These are phyloP conservation scores for Drosophila kikkawai DNA, from an alignment of 1,140 invertebrate genomes.

Conservation along the genomic window DNA sequence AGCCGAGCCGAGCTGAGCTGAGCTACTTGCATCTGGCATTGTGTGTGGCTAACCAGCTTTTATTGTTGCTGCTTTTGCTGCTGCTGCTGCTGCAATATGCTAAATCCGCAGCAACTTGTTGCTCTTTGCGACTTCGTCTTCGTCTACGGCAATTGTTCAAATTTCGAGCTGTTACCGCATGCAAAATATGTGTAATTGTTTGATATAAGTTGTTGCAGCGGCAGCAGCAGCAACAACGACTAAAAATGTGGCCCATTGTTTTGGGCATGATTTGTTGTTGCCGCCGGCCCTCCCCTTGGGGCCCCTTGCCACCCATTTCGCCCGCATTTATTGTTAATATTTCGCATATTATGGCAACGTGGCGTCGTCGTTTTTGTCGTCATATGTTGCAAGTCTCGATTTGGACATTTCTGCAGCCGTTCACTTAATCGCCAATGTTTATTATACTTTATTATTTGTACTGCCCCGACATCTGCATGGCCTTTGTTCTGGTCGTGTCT, in stretches of 20 bases:
- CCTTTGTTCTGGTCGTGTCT: slow-evolving; percentile 67
- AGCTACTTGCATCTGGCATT: slow-evolving; percentile 38
- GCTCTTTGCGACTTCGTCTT: slow-evolving; percentile 37
- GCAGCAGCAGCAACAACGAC: slow-evolving; percentile 49
- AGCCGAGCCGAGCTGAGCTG: slow-evolving; percentile 14
- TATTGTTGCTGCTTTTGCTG: slow-evolving; percentile 38
- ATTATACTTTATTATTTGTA: slow-evolving; percentile 78
- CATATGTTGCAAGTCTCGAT: slow-evolving; percentile 64
- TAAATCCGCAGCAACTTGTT: slow-evolving; percentile 41
- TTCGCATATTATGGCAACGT: slow-evolving; percentile 78
- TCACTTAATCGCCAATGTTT: slow-evolving; percentile 73
- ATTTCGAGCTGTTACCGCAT: slow-evolving; percentile 67
- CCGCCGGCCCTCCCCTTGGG: neutral
- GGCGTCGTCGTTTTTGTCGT: slow-evolving; percentile 55
- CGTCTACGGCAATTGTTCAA: slow-evolving; percentile 61
- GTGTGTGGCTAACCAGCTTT: slow-evolving; percentile 55
- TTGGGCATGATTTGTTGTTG: slow-evolving; percentile 84
- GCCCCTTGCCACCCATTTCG: slow-evolving; percentile 3
- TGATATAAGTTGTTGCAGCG: slow-evolving; percentile 77
- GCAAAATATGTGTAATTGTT: slow-evolving; percentile 85
- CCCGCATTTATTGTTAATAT: slow-evolving; percentile 78
- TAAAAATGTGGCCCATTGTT: slow-evolving; percentile 84
- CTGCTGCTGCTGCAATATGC: slow-evolving; percentile 52
- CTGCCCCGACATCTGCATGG: slow-evolving; percentile 71
- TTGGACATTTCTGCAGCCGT: slow-evolving; percentile 55